Percentiles rank a stretch among this genome's conserved stretches.
Evolutionary conservation across 2,888 invertebrate species (phyloP).

Genomic region (Ferdinandea cuprea): DNA sequence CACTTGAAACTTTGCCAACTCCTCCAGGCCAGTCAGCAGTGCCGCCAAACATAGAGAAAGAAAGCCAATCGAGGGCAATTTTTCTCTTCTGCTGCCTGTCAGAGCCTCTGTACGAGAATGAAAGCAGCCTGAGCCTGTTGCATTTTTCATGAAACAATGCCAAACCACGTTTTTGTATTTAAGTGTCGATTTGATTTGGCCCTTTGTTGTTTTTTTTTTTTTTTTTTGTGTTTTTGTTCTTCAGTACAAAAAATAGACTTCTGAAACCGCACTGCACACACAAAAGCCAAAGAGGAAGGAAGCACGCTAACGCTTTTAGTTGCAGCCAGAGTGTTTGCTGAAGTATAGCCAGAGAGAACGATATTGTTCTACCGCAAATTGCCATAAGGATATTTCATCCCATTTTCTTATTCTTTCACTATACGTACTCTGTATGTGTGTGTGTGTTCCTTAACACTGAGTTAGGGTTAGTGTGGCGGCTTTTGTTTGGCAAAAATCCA

Average conservation of each 20-base stretch:
- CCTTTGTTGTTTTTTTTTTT: constrained; percentile 47
- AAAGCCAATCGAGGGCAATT: constrained; percentile 61
- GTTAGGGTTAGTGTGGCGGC: constrained; percentile 49
- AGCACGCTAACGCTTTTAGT: constrained; percentile 70
- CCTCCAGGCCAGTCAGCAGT: no score
- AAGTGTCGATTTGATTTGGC: constrained; percentile 76
- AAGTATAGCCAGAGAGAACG: constrained; percentile 37
- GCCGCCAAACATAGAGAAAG: constrained; percentile 23
- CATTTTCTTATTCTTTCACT: no score
- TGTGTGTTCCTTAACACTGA: constrained; percentile 31
- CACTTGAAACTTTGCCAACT: constrained; percentile 76
- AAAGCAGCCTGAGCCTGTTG: constrained; percentile 70
- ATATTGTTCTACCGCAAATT: constrained; percentile 73
- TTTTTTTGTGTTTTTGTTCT: not conserved
- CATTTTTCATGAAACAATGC: constrained; percentile 76
- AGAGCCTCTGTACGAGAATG: constrained; percentile 33
- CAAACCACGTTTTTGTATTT: constrained; percentile 75
- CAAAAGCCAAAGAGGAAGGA: constrained; percentile 68
- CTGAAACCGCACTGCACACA: constrained; percentile 25
- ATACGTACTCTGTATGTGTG: no score
- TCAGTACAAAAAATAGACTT: constrained; percentile 18
- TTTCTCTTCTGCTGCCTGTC: constrained; percentile 54
- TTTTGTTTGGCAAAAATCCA: constrained; percentile 73
- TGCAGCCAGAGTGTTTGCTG: constrained; percentile 63
- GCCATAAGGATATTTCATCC: constrained; percentile 73